phyloP scores from a whole-genome alignment of 2,113 vertebrate species.

The Cyanistes caeruleus region DNA sequence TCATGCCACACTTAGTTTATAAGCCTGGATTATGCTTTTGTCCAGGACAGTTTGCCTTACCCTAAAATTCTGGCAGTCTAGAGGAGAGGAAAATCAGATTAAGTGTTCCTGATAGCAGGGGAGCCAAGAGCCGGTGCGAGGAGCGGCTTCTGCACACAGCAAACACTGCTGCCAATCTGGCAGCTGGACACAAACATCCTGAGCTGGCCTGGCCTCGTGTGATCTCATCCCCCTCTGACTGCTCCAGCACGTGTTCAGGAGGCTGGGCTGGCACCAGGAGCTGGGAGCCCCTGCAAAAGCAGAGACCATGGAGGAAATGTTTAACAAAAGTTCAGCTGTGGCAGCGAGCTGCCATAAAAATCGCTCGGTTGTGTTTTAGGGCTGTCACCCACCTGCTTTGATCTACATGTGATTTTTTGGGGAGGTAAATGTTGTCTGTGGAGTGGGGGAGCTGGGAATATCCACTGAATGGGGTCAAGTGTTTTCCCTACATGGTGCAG shows the following conservation, averaged over 20 bases:
- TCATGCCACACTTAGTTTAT: not conserved
- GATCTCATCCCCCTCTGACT: not conserved
- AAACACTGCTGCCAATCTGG: rapidly evolving
- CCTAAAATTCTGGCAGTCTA: not conserved
- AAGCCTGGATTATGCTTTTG: not conserved
- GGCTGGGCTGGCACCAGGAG: not conserved
- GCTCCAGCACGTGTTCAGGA: not conserved
- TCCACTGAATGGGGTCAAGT: rapidly evolving
- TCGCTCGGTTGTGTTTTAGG: rapidly evolving
- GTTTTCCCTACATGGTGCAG: not conserved
- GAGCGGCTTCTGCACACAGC: not conserved
- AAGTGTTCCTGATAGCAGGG: not conserved
- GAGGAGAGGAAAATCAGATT: constrained; percentile 13
- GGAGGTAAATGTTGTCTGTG: not conserved
- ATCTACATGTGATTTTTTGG: rapidly evolving
- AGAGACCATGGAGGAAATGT: not conserved
- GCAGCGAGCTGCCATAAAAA: not conserved
- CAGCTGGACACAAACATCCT: not conserved
- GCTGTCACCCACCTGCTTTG: not conserved
- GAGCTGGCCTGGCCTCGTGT: not conserved
- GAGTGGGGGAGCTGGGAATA: not conserved
- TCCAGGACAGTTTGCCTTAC: not conserved
- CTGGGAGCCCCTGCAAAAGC: not conserved
- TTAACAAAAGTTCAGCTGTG: not conserved
- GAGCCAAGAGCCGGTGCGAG: not conserved